Conservation (phyloP, 2,888 invertebrate species). For the Oligia fasciuncula region DNA sequence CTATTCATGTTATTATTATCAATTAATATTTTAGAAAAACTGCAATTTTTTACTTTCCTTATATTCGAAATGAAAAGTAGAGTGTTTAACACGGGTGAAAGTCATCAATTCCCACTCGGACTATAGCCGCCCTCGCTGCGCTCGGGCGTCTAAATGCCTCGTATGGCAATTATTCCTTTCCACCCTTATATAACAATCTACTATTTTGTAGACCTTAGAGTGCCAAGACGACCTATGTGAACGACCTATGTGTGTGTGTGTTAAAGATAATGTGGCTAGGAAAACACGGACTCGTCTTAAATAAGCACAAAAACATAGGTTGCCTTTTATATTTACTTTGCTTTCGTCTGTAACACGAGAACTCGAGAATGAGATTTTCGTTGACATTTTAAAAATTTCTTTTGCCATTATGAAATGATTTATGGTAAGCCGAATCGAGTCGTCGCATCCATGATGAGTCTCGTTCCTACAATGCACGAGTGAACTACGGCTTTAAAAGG, state of each 20-base stretch:
- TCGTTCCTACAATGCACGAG: not conserved
- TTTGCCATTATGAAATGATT: not conserved
- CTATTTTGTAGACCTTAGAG: too few relatives aligned
- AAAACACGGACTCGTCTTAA: not conserved
- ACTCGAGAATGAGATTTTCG: not conserved
- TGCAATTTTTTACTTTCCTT: too few relatives aligned
- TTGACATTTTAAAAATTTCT: not conserved
- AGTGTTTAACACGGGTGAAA: too few relatives aligned
- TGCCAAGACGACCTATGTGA: too few relatives aligned
- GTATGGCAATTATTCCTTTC: too few relatives aligned
- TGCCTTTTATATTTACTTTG: not conserved
- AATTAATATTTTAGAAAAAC: too few relatives aligned
- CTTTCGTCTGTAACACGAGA: not conserved
- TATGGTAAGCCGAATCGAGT: not conserved
- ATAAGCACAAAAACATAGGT: not conserved
- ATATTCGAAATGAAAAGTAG: too few relatives aligned
- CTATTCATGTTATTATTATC: too few relatives aligned
- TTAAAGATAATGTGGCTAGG: not conserved
- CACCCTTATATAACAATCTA: too few relatives aligned
- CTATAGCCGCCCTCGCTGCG: too few relatives aligned
- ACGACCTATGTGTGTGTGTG: not conserved
- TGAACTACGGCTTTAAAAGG: not conserved
- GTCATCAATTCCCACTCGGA: too few relatives aligned
- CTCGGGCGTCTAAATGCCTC: too few relatives aligned
- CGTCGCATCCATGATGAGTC: not conserved